These are phyloP conservation scores for Ptychodera flava DNA, from an alignment of 35 echinoderm and acorn worm genomes.

Conservation along the genomic window DNA sequence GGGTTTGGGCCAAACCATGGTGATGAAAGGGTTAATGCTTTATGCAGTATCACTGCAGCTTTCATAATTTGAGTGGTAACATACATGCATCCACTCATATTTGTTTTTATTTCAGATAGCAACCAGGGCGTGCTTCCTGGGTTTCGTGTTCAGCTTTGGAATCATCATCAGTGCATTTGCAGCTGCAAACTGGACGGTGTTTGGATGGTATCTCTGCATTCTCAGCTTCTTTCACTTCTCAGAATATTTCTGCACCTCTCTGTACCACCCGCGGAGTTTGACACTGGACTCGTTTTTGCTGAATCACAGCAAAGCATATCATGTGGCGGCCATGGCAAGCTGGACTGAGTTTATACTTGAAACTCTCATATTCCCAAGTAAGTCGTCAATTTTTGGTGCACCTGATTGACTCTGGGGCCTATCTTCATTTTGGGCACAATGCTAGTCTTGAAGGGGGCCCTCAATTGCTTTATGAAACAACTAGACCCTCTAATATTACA, in stretches of 20 bases:
- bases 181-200: slow-evolving; percentile 28
- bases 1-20: too few relatives aligned
- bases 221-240: slow-evolving; percentile 99
- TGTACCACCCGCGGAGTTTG: slow-evolving; percentile 91
- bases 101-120: slow-evolving; percentile 57
- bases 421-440: too few relatives aligned
- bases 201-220: slow-evolving; percentile 92
- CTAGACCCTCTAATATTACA: too few relatives aligned
- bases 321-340: slow-evolving; percentile 69
- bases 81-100: too few relatives aligned
- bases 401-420: too few relatives aligned
- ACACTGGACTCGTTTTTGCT: slow-evolving; percentile 88
- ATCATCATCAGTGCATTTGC: slow-evolving; percentile 44
- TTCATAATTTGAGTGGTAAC: too few relatives aligned
- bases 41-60: too few relatives aligned
- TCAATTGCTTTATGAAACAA: too few relatives aligned
- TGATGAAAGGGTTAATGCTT: too few relatives aligned
- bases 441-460: too few relatives aligned
- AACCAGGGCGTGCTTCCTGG: slow-evolving; percentile 59
- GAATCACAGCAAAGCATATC: slow-evolving; percentile 93
- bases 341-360: slow-evolving; percentile 86
- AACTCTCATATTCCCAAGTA: slow-evolving; percentile 87
- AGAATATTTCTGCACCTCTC: slow-evolving; percentile 86
- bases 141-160: slow-evolving; percentile 73
- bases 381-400: too few relatives aligned